These are phyloP conservation scores for Capromys pilorides DNA, from an alignment of 2,797 vertebrate genomes.

Conservation along the genomic window DNA sequence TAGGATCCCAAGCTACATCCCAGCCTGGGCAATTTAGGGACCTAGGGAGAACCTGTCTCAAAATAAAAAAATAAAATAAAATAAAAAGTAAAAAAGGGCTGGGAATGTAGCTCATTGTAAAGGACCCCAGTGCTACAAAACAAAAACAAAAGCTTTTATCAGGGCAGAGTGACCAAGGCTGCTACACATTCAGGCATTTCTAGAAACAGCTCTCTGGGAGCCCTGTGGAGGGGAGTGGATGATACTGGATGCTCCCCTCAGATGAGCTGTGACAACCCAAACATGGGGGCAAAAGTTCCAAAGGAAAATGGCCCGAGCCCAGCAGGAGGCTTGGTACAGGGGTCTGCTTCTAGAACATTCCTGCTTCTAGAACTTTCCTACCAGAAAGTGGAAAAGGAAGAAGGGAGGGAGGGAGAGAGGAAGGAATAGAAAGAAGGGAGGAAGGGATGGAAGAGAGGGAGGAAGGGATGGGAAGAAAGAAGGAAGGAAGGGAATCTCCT, in stretches of 20 bases:
- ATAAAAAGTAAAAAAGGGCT: not conserved
- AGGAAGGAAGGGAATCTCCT: not conserved
- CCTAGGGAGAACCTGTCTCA: not conserved
- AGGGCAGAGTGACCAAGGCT: not conserved
- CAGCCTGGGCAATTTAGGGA: not conserved
- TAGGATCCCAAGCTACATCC: not conserved
- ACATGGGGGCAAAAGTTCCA: not conserved
- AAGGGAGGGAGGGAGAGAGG: too few species aligned
- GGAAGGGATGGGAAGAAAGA: too few species aligned
- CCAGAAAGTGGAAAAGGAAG: too few species aligned
- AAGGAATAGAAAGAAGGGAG: too few species aligned
- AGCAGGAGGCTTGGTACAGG: not conserved
- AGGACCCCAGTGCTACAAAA: not conserved
- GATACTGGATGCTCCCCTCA: not conserved
- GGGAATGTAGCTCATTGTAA: not conserved
- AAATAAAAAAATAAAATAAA: too few species aligned
- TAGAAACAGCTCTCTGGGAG: not conserved
- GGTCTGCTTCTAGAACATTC: not conserved
- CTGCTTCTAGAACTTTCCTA: not conserved
- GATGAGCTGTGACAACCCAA: not conserved
- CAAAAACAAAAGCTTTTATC: not conserved
- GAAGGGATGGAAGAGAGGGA: too few species aligned
- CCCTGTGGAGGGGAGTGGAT: not conserved
- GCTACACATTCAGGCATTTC: not conserved
- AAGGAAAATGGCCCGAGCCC: fast-evolving